Percentiles rank a stretch among this genome's conserved stretches.
phyloP scores from a whole-genome alignment of 2,113 vertebrate genomes.

The Dicrurus megarhynchus region DNA sequence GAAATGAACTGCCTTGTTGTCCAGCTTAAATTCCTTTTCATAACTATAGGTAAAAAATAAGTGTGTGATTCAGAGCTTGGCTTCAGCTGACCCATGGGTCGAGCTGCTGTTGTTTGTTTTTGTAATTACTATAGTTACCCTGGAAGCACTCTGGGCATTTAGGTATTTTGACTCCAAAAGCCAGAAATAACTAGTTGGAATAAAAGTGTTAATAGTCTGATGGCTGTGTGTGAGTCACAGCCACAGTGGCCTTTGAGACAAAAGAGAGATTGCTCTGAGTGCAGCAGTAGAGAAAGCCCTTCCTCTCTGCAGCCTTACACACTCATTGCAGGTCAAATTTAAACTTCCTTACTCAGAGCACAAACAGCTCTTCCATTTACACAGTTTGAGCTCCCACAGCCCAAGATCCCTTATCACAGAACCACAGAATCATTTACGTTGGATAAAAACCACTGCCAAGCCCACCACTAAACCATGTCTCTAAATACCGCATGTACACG shows the following conservation, averaged over 20 bases:
- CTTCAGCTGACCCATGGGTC: slow-evolving; percentile 30
- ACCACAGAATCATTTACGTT: not conserved
- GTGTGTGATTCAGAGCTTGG: slow-evolving; percentile 53
- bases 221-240: slow-evolving; percentile 57
- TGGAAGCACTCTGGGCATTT: slow-evolving; percentile 40
- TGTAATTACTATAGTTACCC: slow-evolving; percentile 68
- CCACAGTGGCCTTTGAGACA: slow-evolving; percentile 45
- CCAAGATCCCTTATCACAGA: not conserved
- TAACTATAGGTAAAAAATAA: slow-evolving; percentile 36
- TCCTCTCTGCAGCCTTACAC: not conserved
- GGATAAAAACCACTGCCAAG: not conserved
- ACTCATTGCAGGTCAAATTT: not conserved
- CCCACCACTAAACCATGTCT: not conserved
- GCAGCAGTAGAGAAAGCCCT: not conserved
- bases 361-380: not conserved
- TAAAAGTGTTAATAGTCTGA: slow-evolving; percentile 65
- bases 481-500: not conserved
- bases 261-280: slow-evolving; percentile 34
- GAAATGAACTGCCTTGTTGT: not conserved
- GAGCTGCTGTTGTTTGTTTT: slow-evolving; percentile 59
- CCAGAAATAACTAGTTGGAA: slow-evolving; percentile 66
- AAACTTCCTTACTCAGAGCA: not conserved
- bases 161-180: slow-evolving; percentile 20
- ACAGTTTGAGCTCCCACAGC: not conserved
- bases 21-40: not conserved